Evolutionary conservation across 2,113 vertebrate species (phyloP), one percentile per base, ranked within the genome.

Genomic region (cat (Felis catus)): DNA sequence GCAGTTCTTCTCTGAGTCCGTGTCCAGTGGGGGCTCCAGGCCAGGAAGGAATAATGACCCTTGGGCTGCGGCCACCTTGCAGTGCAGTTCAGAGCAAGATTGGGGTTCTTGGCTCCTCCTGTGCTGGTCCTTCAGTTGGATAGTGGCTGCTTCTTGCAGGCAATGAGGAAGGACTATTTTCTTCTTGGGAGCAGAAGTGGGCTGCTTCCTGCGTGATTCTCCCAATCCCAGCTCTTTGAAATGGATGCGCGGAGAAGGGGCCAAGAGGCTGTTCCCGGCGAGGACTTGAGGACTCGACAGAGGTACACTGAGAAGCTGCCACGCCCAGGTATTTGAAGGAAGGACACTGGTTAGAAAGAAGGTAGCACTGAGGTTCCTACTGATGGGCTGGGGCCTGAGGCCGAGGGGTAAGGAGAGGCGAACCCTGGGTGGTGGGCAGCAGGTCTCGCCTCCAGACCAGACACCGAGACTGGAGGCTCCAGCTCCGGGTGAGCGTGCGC

Each of bases 401-500:
- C 85, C 0, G 1, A 65, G 39, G 7, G 36, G 10, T 9, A 27
- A 7, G 14, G 36, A 73, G 27, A 36, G 31, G 33, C 23, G 29
- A 41, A 21, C 9, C 1, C 9, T 4, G 27, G 73, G 23, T 3
- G 5, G 8, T 4, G 21, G 39, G 55, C 33, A 27, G 51, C 27
- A 36, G 48, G 3, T 33, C 31, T 29, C 58, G 13, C 58, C 71
- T 79, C 65, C 53, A 45, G 25, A 76, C 21, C 21, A 23, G 76
- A 55, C 58, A 21, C 58, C 58, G 58, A 61, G 58, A 61, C 58
- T 23, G 58, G 81, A 48, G 58, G 7, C 1, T 33, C 81, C 0
- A 0, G 33, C 33, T 41, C 63, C 36, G 51, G 0, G 10, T 27
- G 53, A 41, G 41, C 12, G 11, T 5, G 0, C 0, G 0, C 3